phyloP scores from a whole-genome alignment of 2,888 invertebrate genomes.

The Ischnura elegans region DNA sequence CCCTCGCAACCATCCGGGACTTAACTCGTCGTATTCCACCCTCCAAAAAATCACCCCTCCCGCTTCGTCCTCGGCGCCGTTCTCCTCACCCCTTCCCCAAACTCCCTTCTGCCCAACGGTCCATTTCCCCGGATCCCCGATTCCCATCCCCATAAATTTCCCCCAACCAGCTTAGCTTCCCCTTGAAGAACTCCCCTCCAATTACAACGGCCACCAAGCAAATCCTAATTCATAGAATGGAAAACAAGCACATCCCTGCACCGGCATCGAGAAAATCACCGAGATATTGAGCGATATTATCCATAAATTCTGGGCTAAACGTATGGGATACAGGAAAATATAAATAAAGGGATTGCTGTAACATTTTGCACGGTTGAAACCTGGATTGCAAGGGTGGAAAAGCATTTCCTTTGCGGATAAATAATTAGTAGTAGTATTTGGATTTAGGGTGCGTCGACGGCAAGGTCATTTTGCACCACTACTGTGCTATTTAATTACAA shows the following conservation, averaged over 20 bases:
- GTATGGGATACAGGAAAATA: no score
- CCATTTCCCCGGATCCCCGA: slow-evolving; percentile 65
- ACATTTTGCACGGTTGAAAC: no score
- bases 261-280: no score
- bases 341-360: no score
- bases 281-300: no score
- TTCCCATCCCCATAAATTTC: slow-evolving; percentile 47
- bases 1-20: slow-evolving; percentile 44
- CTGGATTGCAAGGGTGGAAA: no score
- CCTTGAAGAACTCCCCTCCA: slow-evolving; percentile 43
- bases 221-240: slow-evolving; percentile 31
- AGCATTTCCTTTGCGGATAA: no score
- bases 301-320: no score
- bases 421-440: no score
- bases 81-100: slow-evolving; percentile 17
- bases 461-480: no score
- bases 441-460: no score
- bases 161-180: slow-evolving; percentile 33
- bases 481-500: no score
- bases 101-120: slow-evolving; percentile 47
- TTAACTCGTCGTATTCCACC: slow-evolving; percentile 34
- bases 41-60: not conserved
- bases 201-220: slow-evolving; percentile 58
- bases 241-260: not conserved
- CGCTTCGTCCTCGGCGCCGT: slow-evolving; percentile 36